Conservation (phyloP, 2,888 invertebrate genomes). For the Caenorhabditis japonica region DNA sequence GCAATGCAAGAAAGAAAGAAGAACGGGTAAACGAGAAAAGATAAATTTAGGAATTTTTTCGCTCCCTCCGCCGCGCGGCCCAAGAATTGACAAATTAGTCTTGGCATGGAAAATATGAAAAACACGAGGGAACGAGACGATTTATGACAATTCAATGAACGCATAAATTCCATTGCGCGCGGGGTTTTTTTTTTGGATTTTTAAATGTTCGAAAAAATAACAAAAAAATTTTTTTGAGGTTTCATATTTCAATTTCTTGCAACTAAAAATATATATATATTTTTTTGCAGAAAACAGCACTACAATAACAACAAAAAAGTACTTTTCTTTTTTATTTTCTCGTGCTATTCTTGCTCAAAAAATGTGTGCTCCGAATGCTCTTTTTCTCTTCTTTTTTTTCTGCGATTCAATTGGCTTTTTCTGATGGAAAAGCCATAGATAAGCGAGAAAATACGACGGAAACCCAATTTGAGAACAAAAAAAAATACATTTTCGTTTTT, state of each 20-base stretch:
- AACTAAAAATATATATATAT: no score
- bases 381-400: no score
- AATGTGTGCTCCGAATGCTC: conserved; percentile 15
- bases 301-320: no score
- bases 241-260: no score
- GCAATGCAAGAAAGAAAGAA: background rate
- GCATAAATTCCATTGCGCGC: no score
- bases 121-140: conserved; percentile 35
- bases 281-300: no score
- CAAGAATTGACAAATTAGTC: conserved; percentile 34
- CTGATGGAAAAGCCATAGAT: no score
- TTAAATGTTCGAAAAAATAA: no score
- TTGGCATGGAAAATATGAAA: conserved; percentile 10
- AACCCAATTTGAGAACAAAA: conserved; percentile 1
- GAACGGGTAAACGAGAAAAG: background rate
- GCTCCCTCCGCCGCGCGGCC: background rate
- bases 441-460: conserved; percentile 7
- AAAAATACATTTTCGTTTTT: no score
- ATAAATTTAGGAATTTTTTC: conserved; percentile 24
- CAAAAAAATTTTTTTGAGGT: no score
- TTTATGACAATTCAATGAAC: conserved; percentile 6
- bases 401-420: conserved; percentile 29
- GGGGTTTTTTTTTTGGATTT: no score
- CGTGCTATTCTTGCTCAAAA: background rate
- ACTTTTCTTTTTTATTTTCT: background rate